Evolutionary conservation across 2,797 vertebrate species (phyloP).

Genomic region (Danio tinwini): DNA sequence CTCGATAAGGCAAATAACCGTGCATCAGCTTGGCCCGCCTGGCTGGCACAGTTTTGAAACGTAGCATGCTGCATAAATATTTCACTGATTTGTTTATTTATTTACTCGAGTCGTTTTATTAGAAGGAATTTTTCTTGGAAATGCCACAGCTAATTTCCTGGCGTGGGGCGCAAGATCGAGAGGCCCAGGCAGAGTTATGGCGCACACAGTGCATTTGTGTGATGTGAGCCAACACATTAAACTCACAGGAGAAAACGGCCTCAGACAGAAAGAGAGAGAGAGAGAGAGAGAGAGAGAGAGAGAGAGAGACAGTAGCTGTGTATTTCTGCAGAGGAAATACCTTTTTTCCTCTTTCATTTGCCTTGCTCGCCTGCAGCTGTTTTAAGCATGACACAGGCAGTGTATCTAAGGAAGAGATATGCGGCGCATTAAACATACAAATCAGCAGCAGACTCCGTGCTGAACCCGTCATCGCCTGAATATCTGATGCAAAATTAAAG

Average conservation of each 20-base stretch:
- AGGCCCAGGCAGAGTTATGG: constrained; percentile 61
- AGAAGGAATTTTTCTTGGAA: constrained; percentile 74
- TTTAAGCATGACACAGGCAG: constrained; percentile 56
- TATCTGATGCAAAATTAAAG: constrained; percentile 58
- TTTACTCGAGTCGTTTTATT: constrained; percentile 71
- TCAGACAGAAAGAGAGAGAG: constrained; percentile 33
- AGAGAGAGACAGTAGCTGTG: constrained; percentile 56
- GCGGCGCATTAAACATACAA: constrained; percentile 62
- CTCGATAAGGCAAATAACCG: constrained; percentile 44
- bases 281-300: constrained; percentile 45
- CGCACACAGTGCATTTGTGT: constrained; percentile 64
- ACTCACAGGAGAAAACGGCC: constrained; percentile 37
- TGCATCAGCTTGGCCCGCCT: constrained; percentile 10
- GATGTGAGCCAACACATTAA: constrained; percentile 63
- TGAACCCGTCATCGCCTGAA: constrained; percentile 22
- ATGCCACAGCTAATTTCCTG: constrained; percentile 79
- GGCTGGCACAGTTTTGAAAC: constrained; percentile 51
- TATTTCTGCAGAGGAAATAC: constrained; percentile 60
- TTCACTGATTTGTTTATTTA: constrained; percentile 76
- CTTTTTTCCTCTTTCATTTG: constrained; percentile 67
- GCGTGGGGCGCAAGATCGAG: constrained; percentile 62
- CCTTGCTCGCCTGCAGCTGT: constrained; percentile 64
- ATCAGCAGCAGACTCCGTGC: constrained; percentile 51
- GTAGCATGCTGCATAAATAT: constrained; percentile 71
- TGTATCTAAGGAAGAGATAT: constrained; percentile 60